These are phyloP conservation scores for Chelmon rostratus DNA, from an alignment of 2,797 vertebrate genomes.

Conservation along the genomic window DNA sequence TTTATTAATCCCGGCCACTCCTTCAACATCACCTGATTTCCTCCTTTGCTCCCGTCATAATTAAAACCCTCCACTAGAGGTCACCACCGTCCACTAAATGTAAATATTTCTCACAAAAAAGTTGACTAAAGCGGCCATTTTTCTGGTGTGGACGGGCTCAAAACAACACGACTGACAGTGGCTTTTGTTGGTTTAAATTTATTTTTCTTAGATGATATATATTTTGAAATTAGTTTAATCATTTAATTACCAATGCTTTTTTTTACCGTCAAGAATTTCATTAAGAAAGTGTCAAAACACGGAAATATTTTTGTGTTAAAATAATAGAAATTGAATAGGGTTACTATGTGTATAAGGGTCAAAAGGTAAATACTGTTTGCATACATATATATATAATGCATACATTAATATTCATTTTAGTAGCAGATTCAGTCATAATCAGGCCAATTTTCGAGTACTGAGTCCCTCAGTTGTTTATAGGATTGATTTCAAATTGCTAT, in stretches of 20 bases:
- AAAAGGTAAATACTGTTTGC: slow-evolving; percentile 16
- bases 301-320: not conserved
- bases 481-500: not conserved
- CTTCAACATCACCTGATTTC: no score
- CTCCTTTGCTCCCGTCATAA: no score
- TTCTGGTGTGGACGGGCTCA: no score
- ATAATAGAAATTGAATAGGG: not conserved
- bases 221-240: not conserved
- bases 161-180: not conserved
- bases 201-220: not conserved
- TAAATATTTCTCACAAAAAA: no score
- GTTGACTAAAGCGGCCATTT: no score
- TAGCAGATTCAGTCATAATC: not conserved
- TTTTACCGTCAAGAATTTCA: not conserved
- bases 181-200: not conserved
- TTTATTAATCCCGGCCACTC: no score
- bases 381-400: not conserved
- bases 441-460: not conserved
- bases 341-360: not conserved
- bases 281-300: not conserved
- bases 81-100: no score
- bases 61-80: no score
- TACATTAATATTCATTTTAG: not conserved
- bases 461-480: not conserved
- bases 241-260: not conserved